Evolutionary conservation across 2,797 vertebrate genomes (phyloP).

Genomic region (Petrocephalus schoutedeni): DNA sequence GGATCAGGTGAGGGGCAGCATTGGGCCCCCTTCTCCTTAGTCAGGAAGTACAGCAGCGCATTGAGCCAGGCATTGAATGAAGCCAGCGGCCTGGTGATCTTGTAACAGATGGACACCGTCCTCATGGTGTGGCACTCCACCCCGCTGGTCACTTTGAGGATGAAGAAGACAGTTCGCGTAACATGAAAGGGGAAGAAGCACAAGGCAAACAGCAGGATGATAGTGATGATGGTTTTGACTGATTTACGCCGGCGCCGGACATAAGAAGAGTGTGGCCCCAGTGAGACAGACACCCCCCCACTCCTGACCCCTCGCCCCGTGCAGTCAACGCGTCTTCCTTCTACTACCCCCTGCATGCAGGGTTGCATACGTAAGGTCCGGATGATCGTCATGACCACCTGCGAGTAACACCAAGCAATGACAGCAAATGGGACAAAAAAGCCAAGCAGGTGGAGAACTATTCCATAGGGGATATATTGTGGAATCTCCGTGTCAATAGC

Average conservation of each 20-base stretch:
- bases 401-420: slow-evolving; percentile 76
- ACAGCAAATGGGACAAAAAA: slow-evolving; percentile 72
- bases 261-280: slow-evolving; percentile 58
- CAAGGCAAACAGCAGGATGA: slow-evolving; percentile 70
- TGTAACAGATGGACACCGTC: slow-evolving; percentile 72
- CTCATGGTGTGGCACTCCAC: slow-evolving; percentile 61
- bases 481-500: slow-evolving; percentile 69
- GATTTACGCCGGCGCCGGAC: slow-evolving; percentile 66
- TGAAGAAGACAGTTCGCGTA: slow-evolving; percentile 69
- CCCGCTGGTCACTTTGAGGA: slow-evolving; percentile 56
- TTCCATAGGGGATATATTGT: slow-evolving; percentile 70
- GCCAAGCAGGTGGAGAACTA: slow-evolving; percentile 67
- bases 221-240: slow-evolving; percentile 72
- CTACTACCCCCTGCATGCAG: slow-evolving; percentile 40
- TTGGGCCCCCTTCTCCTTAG: slow-evolving; percentile 65
- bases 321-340: slow-evolving; percentile 33
- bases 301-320: slow-evolving; percentile 37
- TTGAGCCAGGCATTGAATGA: slow-evolving; percentile 77
- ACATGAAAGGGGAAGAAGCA: slow-evolving; percentile 74
- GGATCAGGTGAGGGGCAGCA: slow-evolving; percentile 53
- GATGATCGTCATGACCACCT: slow-evolving; percentile 68
- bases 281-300: slow-evolving; percentile 49
- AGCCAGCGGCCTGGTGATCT: slow-evolving; percentile 71
- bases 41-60: slow-evolving; percentile 73
- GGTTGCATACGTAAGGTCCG: slow-evolving; percentile 53